These are phyloP conservation scores for Cinara cedri DNA, from an alignment of 2,888 invertebrate genomes.

Conservation along the genomic window DNA sequence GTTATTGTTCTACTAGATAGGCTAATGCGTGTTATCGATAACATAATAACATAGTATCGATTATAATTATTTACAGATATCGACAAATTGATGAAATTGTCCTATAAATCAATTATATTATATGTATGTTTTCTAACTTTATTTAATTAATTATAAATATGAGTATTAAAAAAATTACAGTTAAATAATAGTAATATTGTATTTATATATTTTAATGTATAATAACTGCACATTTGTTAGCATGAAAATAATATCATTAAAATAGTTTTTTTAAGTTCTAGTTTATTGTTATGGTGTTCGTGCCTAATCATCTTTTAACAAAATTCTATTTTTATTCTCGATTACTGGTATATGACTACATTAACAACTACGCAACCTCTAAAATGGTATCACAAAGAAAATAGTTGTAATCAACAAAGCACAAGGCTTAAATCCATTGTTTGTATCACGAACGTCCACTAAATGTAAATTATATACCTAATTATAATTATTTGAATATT, in stretches of 20 bases:
- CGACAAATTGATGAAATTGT: background rate
- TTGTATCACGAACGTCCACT: slow-evolving; percentile 40
- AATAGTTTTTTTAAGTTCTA: slow-evolving; percentile 14
- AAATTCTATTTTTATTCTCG: slow-evolving; percentile 19
- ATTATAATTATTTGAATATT: too few relatives aligned
- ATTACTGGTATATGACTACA: slow-evolving; percentile 16
- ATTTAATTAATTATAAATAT: too few relatives aligned
- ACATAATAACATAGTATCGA: background rate
- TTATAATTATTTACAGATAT: background rate
- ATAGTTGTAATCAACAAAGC: slow-evolving; percentile 27
- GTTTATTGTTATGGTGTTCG: slow-evolving; percentile 31
- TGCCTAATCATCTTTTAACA: slow-evolving; percentile 31
- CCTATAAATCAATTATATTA: background rate
- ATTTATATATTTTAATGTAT: too few relatives aligned
- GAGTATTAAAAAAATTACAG: too few relatives aligned
- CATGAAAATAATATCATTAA: background rate
- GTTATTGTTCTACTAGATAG: slow-evolving; percentile 1
- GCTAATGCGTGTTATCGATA: background rate
- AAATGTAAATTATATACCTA: slow-evolving; percentile 15
- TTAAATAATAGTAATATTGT: too few relatives aligned
- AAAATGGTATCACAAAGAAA: slow-evolving; percentile 36
- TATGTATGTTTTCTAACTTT: too few relatives aligned
- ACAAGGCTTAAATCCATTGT: slow-evolving; percentile 35
- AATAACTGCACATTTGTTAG: background rate
- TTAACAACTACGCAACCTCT: slow-evolving; percentile 21